phyloP scores from a whole-genome alignment of 2,888 invertebrate species.

The Neoitamus cyanurus region DNA sequence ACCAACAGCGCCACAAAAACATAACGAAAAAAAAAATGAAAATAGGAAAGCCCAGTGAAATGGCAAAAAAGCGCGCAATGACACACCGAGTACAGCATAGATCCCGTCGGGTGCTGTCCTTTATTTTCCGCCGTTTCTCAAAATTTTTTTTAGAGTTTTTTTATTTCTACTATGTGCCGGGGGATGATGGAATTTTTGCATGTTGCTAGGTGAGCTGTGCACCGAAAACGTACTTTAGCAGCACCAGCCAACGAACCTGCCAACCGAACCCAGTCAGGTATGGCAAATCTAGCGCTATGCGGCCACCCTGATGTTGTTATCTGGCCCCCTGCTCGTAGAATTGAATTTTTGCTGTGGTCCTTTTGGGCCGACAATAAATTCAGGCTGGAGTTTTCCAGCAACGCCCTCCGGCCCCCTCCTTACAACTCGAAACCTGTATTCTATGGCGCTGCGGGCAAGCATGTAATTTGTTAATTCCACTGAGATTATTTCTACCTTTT shows the following conservation, averaged over 20 bases:
- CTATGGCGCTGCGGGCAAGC: background rate
- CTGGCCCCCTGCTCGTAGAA: background rate
- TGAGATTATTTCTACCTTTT: background rate
- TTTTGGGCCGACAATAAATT: background rate
- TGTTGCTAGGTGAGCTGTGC: background rate
- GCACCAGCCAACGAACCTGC: background rate
- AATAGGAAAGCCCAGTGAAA: constrained; percentile 1
- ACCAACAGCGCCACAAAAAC: background rate
- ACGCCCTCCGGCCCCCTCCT: background rate
- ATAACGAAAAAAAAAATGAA: background rate
- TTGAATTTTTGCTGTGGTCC: background rate
- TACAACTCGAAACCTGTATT: background rate
- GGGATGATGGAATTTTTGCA: background rate
- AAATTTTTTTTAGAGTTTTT: background rate
- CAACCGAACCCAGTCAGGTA: background rate
- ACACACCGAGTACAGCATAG: background rate
- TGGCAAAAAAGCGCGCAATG: background rate
- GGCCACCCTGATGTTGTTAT: background rate
- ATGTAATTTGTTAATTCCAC: background rate
- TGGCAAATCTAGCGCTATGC: background rate
- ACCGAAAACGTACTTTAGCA: background rate
- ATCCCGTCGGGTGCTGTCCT: background rate
- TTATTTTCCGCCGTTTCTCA: background rate
- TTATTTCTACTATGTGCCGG: background rate
- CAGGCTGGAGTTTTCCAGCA: background rate